Evolutionary conservation across 2,113 vertebrate species (phyloP).

Genomic region (Lamprotornis superbus): DNA sequence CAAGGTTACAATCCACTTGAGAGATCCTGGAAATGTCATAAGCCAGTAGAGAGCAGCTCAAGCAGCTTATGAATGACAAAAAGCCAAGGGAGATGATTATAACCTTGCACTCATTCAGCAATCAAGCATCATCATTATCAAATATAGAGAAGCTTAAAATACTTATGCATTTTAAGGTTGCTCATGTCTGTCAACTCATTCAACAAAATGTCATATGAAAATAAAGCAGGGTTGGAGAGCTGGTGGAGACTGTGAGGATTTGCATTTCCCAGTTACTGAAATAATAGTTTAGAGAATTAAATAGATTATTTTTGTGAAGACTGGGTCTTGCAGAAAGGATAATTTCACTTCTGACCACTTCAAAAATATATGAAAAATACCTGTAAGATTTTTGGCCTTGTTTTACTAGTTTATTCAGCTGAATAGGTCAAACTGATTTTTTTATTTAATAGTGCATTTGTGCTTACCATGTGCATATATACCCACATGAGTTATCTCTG

Average conservation of each 20-base stretch:
- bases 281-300: neutral
- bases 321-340: neutral
- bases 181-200: neutral
- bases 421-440: neutral
- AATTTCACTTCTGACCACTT: neutral
- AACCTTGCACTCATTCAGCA: slow-evolving; percentile 35
- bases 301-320: neutral
- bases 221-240: neutral
- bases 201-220: neutral
- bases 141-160: slow-evolving; percentile 34
- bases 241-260: neutral
- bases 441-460: neutral
- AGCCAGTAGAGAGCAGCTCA: slow-evolving; percentile 8
- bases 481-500: neutral
- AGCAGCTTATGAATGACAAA: slow-evolving; percentile 45
- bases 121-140: slow-evolving; percentile 40
- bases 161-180: neutral
- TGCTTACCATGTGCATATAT: neutral
- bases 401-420: neutral
- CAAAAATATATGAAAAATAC: neutral
- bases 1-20: slow-evolving; percentile 37
- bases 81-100: slow-evolving; percentile 29
- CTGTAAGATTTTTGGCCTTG: neutral
- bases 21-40: slow-evolving; percentile 27
- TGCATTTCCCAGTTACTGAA: neutral